Evolutionary conservation across 1,140 invertebrate species (phyloP), one percentile per base, ranked within the genome.

Genomic region (Notospermus geniculatus): DNA sequence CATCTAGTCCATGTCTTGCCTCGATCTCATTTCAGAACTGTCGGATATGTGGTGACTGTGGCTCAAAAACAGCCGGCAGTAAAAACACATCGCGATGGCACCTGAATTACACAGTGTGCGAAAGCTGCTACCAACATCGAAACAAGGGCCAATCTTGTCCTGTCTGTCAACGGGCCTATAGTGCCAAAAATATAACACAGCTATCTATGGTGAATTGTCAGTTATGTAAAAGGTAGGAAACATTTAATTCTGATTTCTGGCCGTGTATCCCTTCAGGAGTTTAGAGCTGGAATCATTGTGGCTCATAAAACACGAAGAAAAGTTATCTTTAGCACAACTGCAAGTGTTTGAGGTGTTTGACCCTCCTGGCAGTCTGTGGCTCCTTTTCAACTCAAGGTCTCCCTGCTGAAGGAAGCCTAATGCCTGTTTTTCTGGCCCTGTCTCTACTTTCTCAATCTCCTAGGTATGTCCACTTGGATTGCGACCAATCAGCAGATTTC

Each of bases 61-160:
- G 93, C 7, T 91, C 93, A 2, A 84, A 93, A 60, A 96, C 93
- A 17, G 93, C 94, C 0, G 94, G 94, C 58, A 93, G 91, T 62
- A 94, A 94, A 2, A 87, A 91, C 5, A 95, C 91, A 29, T 96
- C 93, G 0, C 67, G 94, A 59, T 98, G 95, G 95, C 95, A 97
- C 83, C 88, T 91, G 58, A 95, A 97, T 83, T 97, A 94, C 80
- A 95, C 94, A 0, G 92, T 97, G 46, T 98, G 95, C 83, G 95
- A 97, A 84, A 95, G 92, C 9, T 98, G 95, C 82, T 97, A 97
- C 83, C 95, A 97, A 78, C 94, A 97, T 79, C 84, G 94, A 29
- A 97, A 97, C 81, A 97, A 97, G 80, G 94, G 95, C 30, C 90
- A 91, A 59, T 94, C 90, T 46, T 97, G 95, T 83, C 94, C 94